phyloP scores from a whole-genome alignment of 2,888 invertebrate genomes.

The Ophion ventricosus region DNA sequence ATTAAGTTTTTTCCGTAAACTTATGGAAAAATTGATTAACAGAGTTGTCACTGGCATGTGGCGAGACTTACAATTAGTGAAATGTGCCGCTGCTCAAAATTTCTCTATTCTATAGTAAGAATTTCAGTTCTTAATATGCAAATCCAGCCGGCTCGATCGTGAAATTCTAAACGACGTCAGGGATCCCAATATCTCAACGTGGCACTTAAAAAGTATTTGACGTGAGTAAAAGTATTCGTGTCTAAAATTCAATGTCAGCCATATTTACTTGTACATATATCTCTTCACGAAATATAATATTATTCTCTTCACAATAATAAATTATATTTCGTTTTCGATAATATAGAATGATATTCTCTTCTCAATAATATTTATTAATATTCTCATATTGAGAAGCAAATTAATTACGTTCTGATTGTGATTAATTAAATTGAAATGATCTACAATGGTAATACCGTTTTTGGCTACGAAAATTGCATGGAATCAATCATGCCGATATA shows the following conservation, averaged over 20 bases:
- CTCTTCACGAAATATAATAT: no score
- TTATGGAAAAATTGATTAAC: neutral
- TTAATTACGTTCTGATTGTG: neutral
- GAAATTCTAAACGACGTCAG: no score
- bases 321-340: no score
- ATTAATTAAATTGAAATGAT: neutral
- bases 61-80: no score
- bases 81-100: neutral
- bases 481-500: neutral
- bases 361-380: neutral
- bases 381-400: neutral
- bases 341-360: no score
- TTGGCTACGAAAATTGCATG: neutral
- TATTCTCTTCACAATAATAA: no score
- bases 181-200: neutral
- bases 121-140: no score
- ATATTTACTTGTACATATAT: no score
- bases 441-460: neutral
- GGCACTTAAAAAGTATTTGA: neutral
- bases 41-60: neutral
- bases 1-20: neutral
- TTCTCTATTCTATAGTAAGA: neutral
- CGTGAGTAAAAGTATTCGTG: neutral
- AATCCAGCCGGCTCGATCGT: no score
- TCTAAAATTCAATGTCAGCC: no score